A percentile compares a stretch with the other conserved stretches of the same genome.
Conservation (phyloP, 2,113 vertebrate species). For the Lophius piscatorius region DNA sequence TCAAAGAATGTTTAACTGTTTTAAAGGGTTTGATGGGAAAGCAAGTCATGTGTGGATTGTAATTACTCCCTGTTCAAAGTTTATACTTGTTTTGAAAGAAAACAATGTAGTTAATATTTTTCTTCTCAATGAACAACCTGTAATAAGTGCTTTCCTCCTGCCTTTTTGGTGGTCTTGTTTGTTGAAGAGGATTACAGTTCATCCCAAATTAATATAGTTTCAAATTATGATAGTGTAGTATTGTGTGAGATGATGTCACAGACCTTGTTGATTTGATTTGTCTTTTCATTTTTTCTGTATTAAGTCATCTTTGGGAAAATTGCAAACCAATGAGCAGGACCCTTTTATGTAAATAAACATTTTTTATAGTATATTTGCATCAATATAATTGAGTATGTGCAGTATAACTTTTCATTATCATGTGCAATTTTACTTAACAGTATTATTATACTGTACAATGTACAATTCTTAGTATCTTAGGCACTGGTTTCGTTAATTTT, state of each 20-base stretch:
- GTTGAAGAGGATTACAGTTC: not conserved
- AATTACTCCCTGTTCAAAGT: slow-evolving; percentile 79
- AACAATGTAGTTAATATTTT: slow-evolving; percentile 73
- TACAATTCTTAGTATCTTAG: too few relatives aligned
- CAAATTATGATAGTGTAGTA: not conserved
- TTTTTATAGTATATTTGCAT: slow-evolving; percentile 4
- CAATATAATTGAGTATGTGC: not conserved
- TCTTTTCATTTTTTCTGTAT: not conserved
- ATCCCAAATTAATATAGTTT: not conserved
- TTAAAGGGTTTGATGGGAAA: slow-evolving; percentile 62
- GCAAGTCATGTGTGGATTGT: slow-evolving; percentile 70
- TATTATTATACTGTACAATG: too few relatives aligned
- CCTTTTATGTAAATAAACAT: not conserved
- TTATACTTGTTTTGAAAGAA: slow-evolving; percentile 73
- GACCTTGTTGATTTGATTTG: not conserved
- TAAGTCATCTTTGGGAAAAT: not conserved
- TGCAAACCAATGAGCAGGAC: not conserved
- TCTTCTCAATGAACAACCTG: slow-evolving; percentile 35
- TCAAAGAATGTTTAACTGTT: slow-evolving; percentile 78
- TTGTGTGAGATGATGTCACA: not conserved
- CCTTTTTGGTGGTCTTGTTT: slow-evolving; percentile 2
- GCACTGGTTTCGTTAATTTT: too few relatives aligned
- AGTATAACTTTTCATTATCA: too few relatives aligned
- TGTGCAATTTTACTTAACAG: too few relatives aligned
- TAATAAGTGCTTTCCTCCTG: slow-evolving; percentile 18